Evolutionary conservation across 2,113 vertebrate species (phyloP).

Genomic region (Todiramphus chloris): DNA sequence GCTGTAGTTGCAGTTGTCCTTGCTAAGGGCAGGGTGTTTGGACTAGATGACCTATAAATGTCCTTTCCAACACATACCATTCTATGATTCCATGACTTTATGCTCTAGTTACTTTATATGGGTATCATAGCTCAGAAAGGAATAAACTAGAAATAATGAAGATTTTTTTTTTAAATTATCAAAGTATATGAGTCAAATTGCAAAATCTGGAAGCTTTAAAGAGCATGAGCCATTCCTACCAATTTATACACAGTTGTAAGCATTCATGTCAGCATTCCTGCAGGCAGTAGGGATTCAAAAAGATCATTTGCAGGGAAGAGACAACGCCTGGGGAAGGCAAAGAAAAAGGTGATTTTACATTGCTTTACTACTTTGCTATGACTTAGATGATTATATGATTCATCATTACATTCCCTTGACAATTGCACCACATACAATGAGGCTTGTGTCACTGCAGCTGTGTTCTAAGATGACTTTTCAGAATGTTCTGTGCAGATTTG

Average conservation of each 20-base stretch:
- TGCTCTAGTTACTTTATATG: not conserved
- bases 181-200: not conserved
- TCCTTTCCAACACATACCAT: not conserved
- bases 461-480: not conserved
- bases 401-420: not conserved
- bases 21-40: not conserved
- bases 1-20: not conserved
- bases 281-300: not conserved
- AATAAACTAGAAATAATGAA: not conserved
- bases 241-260: not conserved
- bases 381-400: not conserved
- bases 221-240: not conserved
- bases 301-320: not conserved
- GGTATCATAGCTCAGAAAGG: not conserved
- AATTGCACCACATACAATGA: not conserved
- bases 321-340: not conserved
- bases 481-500: not conserved
- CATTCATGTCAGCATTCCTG: not conserved
- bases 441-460: not conserved
- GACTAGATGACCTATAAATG: not conserved
- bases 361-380: not conserved
- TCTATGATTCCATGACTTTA: not conserved
- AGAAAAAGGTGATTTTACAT: not conserved
- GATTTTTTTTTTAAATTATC: not conserved
- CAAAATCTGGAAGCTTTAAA: not conserved